A percentile compares a stretch with the other conserved stretches of the same genome.
Evolutionary conservation across 2,113 vertebrate genomes (phyloP).

Genomic region (Pygoscelis antarcticus): DNA sequence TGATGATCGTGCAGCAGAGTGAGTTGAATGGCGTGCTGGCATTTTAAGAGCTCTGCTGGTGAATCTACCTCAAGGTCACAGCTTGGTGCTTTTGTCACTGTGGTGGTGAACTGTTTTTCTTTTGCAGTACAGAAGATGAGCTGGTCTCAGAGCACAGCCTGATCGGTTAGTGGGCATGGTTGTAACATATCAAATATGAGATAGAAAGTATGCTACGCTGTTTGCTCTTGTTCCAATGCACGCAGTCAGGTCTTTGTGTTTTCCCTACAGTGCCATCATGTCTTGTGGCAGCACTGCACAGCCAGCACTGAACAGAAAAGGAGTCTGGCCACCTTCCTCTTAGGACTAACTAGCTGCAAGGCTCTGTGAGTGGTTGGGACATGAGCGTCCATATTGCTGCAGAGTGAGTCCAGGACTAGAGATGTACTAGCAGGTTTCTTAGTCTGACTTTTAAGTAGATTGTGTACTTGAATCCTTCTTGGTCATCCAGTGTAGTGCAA

Average conservation of each 20-base stretch:
- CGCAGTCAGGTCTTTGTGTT: neutral
- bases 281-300: neutral
- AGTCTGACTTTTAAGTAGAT: neutral
- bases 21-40: neutral
- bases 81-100: neutral
- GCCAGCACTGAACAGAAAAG: neutral
- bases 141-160: neutral
- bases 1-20: fast-evolving
- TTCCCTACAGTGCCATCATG: neutral
- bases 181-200: neutral
- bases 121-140: neutral
- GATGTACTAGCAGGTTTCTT: neutral
- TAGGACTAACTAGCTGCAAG: neutral
- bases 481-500: neutral
- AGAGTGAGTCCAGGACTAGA: neutral
- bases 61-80: neutral
- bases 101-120: neutral
- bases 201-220: neutral
- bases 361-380: neutral
- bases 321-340: neutral
- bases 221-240: neutral
- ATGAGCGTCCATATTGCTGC: neutral
- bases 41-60: neutral
- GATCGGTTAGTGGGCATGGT: neutral
- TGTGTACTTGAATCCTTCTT: neutral